Evolutionary conservation across 2,888 invertebrate species (phyloP).

Genomic region (Dromius quadrimaculatus): DNA sequence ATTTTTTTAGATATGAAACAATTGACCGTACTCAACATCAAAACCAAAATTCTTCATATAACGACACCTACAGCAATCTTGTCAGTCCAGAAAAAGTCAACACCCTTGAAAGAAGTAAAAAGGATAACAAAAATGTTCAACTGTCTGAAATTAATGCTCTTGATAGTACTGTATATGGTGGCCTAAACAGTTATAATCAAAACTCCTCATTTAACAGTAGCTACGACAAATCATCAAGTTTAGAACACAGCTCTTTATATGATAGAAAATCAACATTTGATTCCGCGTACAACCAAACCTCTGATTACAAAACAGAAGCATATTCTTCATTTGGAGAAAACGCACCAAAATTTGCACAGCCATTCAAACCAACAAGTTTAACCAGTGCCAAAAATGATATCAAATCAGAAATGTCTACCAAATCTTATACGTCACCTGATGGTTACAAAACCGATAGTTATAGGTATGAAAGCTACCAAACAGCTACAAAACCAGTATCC

Average conservation of each 20-base stretch:
- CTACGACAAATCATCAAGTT: constrained; percentile 28
- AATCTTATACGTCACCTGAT: constrained; percentile 64
- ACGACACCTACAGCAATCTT: constrained; percentile 63
- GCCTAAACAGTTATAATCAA: constrained; percentile 61
- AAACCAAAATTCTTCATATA: constrained; percentile 58
- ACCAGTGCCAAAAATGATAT: constrained; percentile 29
- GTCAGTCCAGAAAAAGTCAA: constrained; percentile 66
- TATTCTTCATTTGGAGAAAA: constrained; percentile 38
- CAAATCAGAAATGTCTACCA: constrained; percentile 51
- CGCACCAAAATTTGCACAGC: constrained; percentile 34
- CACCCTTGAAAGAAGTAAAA: constrained; percentile 63
- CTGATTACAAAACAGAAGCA: constrained; percentile 60
- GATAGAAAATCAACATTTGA: constrained; percentile 42
- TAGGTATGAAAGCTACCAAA: constrained; percentile 60
- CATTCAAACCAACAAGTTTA: constrained; percentile 17
- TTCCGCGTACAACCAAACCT: constrained; percentile 59
- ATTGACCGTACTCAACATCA: constrained; percentile 49
- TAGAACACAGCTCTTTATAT: constrained; percentile 16
- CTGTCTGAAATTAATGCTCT: constrained; percentile 62
- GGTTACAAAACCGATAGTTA: constrained; percentile 64
- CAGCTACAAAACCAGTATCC: constrained; percentile 13
- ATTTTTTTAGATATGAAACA: constrained; percentile 45
- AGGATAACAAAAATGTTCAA: constrained; percentile 57
- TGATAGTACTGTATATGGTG: constrained; percentile 62
- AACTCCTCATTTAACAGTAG: constrained; percentile 52